phyloP scores from a whole-genome alignment of 1,140 invertebrate species.

The Drosophila athabasca region DNA sequence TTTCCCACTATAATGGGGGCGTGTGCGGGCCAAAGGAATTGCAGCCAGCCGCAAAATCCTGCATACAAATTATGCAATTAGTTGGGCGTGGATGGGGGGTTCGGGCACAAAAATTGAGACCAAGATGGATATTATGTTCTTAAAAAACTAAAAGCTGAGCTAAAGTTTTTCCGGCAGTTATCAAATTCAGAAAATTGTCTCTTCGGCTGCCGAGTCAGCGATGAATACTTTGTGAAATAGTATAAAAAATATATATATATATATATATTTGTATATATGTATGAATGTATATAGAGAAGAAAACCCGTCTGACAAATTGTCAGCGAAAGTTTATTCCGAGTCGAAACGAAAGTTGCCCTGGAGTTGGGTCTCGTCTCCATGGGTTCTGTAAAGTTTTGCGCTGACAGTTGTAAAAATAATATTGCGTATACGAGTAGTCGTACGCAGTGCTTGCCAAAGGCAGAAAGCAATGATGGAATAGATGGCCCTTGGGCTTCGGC shows the following conservation, averaged over 20 bases:
- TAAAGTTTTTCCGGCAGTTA: constrained; percentile 58
- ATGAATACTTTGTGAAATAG: constrained; percentile 40
- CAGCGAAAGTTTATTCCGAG: constrained; percentile 64
- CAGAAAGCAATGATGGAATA: constrained; percentile 26
- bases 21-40: constrained; percentile 45
- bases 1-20: constrained; percentile 41
- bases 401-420: constrained; percentile 66
- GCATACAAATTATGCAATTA: constrained; percentile 83
- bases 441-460: constrained; percentile 33
- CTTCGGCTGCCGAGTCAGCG: constrained; percentile 35
- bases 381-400: constrained; percentile 49
- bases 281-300: too few species aligned
- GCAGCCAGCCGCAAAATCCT: constrained; percentile 38
- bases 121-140: constrained; percentile 56
- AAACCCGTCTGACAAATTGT: constrained; percentile 69
- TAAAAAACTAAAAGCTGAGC: constrained; percentile 34
- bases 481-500: constrained; percentile 17
- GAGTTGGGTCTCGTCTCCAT: too few species aligned
- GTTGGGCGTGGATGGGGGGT: constrained; percentile 24
- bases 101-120: constrained; percentile 21
- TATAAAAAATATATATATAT: constrained; percentile 26
- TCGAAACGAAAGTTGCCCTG: constrained; percentile 45
- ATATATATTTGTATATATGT: too few species aligned
- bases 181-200: constrained; percentile 54
- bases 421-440: constrained; percentile 45